Conservation (phyloP, 1,140 invertebrate species). For the Chionoecetes opilio region DNA sequence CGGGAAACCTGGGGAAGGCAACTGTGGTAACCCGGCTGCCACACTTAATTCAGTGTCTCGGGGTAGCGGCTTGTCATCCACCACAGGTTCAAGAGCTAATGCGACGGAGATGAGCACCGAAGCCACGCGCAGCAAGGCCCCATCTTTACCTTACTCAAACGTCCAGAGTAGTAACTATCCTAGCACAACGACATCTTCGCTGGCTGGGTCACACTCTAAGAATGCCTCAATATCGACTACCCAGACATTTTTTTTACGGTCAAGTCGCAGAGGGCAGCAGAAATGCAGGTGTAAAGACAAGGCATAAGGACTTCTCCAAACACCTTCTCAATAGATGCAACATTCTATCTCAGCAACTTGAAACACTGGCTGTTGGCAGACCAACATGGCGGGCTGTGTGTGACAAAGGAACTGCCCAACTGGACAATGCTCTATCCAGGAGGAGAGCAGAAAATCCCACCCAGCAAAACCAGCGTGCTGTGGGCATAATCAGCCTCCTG, state of each 20-base stretch:
- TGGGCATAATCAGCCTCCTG: too few relatives aligned
- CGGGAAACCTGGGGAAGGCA: too few relatives aligned
- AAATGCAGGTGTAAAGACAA: not conserved
- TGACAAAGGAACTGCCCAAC: not conserved
- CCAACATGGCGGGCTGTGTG: not conserved
- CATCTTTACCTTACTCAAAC: too few relatives aligned
- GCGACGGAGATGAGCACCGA: too few relatives aligned
- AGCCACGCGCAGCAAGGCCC: too few relatives aligned
- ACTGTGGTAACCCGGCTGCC: too few relatives aligned
- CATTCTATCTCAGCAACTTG: not conserved
- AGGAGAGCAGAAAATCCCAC: too few relatives aligned
- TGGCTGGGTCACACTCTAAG: not conserved
- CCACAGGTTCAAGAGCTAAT: too few relatives aligned
- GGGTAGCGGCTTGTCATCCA: too few relatives aligned
- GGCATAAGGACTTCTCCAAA: not conserved
- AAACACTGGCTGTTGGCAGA: not conserved
- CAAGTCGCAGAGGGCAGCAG: not conserved
- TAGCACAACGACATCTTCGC: not conserved
- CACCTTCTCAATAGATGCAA: not conserved
- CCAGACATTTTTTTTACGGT: not conserved
- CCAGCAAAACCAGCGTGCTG: too few relatives aligned
- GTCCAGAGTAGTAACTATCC: not conserved
- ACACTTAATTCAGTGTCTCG: too few relatives aligned
- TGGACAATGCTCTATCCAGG: not conserved
- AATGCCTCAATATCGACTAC: not conserved